Evolutionary conservation across 2,888 invertebrate species (phyloP).

Genomic region (Mimachlamys varia): DNA sequence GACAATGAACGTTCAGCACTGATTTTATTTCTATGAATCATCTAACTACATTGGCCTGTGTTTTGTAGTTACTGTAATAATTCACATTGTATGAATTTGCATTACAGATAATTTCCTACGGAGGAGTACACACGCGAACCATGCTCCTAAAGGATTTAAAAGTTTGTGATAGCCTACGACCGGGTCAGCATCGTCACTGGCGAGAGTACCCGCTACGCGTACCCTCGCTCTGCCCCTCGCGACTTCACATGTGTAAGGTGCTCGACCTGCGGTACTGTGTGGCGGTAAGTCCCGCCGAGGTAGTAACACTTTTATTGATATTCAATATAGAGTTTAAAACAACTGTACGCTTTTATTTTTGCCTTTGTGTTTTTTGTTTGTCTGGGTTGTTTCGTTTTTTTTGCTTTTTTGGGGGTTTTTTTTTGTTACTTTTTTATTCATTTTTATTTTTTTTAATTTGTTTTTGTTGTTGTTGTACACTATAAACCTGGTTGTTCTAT

Average conservation of each 20-base stretch:
- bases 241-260: conserved; percentile 74
- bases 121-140: conserved; percentile 72
- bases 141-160: conserved; percentile 68
- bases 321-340: background rate
- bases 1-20: too few species aligned
- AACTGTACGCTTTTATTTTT: too few species aligned
- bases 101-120: conserved; percentile 71
- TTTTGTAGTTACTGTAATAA: too few species aligned
- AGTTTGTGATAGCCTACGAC: conserved; percentile 71
- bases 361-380: too few species aligned
- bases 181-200: conserved; percentile 74
- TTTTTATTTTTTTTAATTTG: too few species aligned
- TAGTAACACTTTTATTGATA: background rate
- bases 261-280: conserved; percentile 77
- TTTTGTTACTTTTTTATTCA: too few species aligned
- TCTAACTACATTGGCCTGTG: too few species aligned
- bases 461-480: too few species aligned
- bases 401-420: too few species aligned
- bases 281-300: conserved; percentile 66
- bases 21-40: too few species aligned
- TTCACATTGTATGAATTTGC: background rate
- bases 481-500: too few species aligned
- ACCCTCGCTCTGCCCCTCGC: conserved; percentile 75
- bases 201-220: conserved; percentile 71
- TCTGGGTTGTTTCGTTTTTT: too few species aligned